These are phyloP conservation scores for Lamellibrachia satsuma DNA, from an alignment of 2,888 invertebrate species.

Conservation along the genomic window DNA sequence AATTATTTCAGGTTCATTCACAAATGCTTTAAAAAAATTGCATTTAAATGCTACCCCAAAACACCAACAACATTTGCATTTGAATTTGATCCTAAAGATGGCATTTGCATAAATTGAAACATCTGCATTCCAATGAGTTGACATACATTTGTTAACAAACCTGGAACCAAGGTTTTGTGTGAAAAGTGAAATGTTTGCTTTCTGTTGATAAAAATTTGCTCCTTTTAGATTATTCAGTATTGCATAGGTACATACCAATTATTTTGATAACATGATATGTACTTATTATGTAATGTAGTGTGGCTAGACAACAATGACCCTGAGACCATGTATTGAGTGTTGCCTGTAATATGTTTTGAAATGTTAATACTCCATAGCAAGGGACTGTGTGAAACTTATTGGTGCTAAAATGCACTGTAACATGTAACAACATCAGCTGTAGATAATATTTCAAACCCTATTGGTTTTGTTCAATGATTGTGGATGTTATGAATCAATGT, in stretches of 20 bases:
- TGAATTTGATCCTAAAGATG: too few species aligned
- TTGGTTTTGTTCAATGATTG: background rate
- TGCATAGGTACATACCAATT: background rate
- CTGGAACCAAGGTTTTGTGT: background rate
- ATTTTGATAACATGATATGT: background rate
- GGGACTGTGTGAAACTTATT: background rate
- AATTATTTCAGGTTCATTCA: too few species aligned
- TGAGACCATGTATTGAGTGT: too few species aligned
- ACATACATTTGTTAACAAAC: background rate
- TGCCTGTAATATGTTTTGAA: too few species aligned
- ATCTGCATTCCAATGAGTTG: background rate
- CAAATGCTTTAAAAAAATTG: too few species aligned
- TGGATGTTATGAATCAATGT: background rate
- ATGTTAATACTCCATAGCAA: too few species aligned
- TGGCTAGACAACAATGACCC: too few species aligned
- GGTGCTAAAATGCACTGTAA: background rate
- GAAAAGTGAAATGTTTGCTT: conserved; percentile 6
- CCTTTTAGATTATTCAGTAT: background rate
- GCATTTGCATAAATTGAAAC: background rate
- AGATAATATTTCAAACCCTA: background rate
- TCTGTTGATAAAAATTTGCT: background rate
- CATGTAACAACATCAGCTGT: background rate
- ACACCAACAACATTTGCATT: too few species aligned
- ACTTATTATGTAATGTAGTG: background rate
- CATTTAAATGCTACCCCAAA: too few species aligned